Base-by-base conservation (phyloP, 2,888 invertebrate genomes). In the Torymus texanus region DNA sequence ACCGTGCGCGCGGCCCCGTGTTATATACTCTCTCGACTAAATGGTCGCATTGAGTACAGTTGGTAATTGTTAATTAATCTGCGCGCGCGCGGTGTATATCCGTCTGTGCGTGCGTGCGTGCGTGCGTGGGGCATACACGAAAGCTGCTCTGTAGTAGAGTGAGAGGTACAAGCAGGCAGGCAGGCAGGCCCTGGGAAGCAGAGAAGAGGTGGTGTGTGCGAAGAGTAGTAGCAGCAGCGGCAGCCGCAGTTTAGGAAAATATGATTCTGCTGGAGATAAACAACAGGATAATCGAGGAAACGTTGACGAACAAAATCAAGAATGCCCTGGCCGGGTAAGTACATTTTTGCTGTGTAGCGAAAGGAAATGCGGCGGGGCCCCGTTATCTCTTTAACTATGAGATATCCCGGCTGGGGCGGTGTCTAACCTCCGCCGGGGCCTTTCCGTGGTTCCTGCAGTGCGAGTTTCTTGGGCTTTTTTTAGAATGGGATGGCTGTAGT, bases 231-330 rank as follows among this genome's bases (percentile, higher is more conserved):
- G 51, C 41, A 41, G 66, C 59, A 24, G 72, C 13, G 61, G 12
- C n/a, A 55, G 21, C 58, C 24, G 41, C 29, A 29, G 29, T 51
- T 14, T 18, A n/a, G 8, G 11, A 59, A 41, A 53, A 63, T 51
- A 73, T 97, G 97, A 97, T 98, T 94, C 94, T 98, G 91, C 94
- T 99, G 91, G 99, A 99, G 94, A 98, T 98, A 92, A 97, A 98
- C 93, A 99, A 99, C 93, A 95, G 98, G 92, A 98, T 99, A 92
- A 95, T 99, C 88, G 98, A 98, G 93, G 99, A 99, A 92, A 97
- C 98, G 82, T 93, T 99, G 90, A 94, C 95, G 89, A 94, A 97
- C 88, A 98, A 98, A 94, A 98, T 98, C 92, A 96, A 95, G 92
- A 98, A 98, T 94, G 97, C 97, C 90, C 93, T 96, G 91, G 96